These are phyloP conservation scores for Pachycephus smyrnensis DNA, from an alignment of 2,888 invertebrate genomes.

Conservation along the genomic window DNA sequence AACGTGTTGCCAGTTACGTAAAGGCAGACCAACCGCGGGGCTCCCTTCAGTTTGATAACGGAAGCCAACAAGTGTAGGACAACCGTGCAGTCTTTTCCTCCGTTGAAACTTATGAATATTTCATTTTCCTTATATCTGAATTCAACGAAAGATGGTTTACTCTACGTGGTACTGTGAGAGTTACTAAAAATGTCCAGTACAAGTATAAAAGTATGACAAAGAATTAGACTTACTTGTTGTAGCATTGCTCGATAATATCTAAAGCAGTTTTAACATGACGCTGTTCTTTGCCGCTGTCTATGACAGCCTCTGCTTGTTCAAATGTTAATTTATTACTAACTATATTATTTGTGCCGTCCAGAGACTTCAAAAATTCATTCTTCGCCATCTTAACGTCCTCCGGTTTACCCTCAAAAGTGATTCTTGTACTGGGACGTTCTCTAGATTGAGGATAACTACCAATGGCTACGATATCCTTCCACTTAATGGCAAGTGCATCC, in stretches of 20 bases:
- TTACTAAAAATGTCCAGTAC: neutral
- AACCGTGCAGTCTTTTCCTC: constrained; percentile 98
- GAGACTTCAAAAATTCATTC: constrained; percentile 32
- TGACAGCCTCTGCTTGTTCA: constrained; percentile 43
- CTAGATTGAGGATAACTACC: constrained; percentile 54
- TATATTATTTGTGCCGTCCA: constrained; percentile 32
- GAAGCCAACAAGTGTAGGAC: constrained; percentile 79
- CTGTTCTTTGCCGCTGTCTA: constrained; percentile 37
- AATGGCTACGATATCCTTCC: constrained; percentile 43
- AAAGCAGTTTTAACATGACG: constrained; percentile 49
- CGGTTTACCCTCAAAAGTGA: constrained; percentile 46
- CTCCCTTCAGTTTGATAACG: constrained; percentile 65
- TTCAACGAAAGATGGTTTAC: constrained; percentile 30
- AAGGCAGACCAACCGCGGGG: constrained; percentile 74
- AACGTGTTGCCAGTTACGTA: constrained; percentile 90
- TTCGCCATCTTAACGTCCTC: constrained; percentile 38
- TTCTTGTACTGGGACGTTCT: constrained; percentile 32
- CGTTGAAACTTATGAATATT: constrained; percentile 94
- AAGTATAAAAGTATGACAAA: neutral
- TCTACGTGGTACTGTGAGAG: neutral
- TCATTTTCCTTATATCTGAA: constrained; percentile 79
- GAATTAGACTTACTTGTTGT: constrained; percentile 46
- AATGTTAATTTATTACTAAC: constrained; percentile 37
- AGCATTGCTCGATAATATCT: constrained; percentile 54
- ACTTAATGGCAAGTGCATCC: constrained; percentile 32